Evolutionary conservation across 2,797 vertebrate genomes (phyloP), one percentile per base, ranked within the genome.

Genomic region (Sarcoramphus papa): DNA sequence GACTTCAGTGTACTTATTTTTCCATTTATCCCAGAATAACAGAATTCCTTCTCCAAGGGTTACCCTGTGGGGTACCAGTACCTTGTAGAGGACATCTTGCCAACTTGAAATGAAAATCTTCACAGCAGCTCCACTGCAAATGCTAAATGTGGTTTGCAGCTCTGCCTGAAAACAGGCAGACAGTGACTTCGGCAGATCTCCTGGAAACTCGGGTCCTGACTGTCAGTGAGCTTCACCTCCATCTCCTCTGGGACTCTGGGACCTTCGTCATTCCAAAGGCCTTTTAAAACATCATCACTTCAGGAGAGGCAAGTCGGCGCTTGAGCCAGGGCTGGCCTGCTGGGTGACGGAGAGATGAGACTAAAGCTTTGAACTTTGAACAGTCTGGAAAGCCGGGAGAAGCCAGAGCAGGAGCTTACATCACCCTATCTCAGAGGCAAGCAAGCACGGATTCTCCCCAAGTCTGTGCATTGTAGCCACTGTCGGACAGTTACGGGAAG

Each of bases 341-440:
- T 50, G 82, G 91, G 92, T 78, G 75, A 78, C 5, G 31, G 88
- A 84, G 78, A 1, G 91, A 62, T 40, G 90, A 90, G 86, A 72
- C 56, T 70, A 31, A 57, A 94, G 83, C 90, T 82, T 83, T 76
- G 89, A 93, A 48, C 90, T 90, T 48, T 2, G 77, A 76, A 64
- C 43, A 40, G 70, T 24, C 45, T 54, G 85, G 64, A 8, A 15
- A 72, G 91, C 69, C 10, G 10, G 85, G 88, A 78, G 84, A 79
- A 93, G 90, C 88, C 90, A 85, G 95, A 94, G 94, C 92, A 91
- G 86, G 85, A 63, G 86, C 93, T 97, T 68, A 94, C 94, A 95
- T 95, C 96, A 97, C 63, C 68, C 86, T 30, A 24, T 83, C 80
- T 69, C 77, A 7, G 35, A 41, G 91, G 86, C 45, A 35, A 84